Percentiles rank a stretch among this genome's conserved stretches.
Conservation (phyloP, 2,888 invertebrate species). For the Lasioglossum pauxillum region DNA sequence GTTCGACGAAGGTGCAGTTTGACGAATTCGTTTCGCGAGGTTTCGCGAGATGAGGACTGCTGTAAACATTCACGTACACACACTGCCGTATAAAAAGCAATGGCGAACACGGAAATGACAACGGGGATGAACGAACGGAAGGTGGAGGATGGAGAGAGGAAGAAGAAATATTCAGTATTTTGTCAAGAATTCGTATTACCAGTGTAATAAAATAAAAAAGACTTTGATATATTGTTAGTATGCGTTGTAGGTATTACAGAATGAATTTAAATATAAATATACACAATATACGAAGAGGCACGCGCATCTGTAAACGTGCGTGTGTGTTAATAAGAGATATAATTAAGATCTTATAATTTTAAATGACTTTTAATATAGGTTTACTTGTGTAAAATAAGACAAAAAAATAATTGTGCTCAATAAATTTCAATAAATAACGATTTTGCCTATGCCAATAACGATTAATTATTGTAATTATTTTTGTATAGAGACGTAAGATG, state of each 20-base stretch:
- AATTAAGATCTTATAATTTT: constrained; percentile 78
- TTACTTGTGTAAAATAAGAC: constrained; percentile 77
- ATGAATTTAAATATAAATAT: constrained; percentile 73
- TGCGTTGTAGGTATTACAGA: constrained; percentile 70
- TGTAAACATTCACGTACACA: not conserved
- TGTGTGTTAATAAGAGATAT: constrained; percentile 64
- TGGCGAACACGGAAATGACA: constrained; percentile 19
- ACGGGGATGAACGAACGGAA: constrained; percentile 8
- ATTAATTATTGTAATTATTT: constrained; percentile 71
- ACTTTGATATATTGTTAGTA: constrained; percentile 75
- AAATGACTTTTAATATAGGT: constrained; percentile 77
- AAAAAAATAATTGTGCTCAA: constrained; percentile 79
- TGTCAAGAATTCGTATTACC: constrained; percentile 76
- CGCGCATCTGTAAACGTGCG: constrained; percentile 71
- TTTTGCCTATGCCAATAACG: constrained; percentile 80
- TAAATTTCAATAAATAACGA: constrained; percentile 81
- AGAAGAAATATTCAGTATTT: constrained; percentile 75
- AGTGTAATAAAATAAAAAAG: constrained; percentile 66
- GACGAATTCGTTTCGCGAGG: not conserved
- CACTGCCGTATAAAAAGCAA: not conserved
- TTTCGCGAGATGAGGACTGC: not conserved
- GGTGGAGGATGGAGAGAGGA: constrained; percentile 13
- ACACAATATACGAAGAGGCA: constrained; percentile 66
- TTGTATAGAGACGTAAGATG: constrained; percentile 67
- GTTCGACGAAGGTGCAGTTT: constrained; percentile 28